Percentiles rank a stretch among this genome's conserved stretches.
Conservation (phyloP, 2,888 invertebrate species). For the Cecidostiba fungosa region DNA sequence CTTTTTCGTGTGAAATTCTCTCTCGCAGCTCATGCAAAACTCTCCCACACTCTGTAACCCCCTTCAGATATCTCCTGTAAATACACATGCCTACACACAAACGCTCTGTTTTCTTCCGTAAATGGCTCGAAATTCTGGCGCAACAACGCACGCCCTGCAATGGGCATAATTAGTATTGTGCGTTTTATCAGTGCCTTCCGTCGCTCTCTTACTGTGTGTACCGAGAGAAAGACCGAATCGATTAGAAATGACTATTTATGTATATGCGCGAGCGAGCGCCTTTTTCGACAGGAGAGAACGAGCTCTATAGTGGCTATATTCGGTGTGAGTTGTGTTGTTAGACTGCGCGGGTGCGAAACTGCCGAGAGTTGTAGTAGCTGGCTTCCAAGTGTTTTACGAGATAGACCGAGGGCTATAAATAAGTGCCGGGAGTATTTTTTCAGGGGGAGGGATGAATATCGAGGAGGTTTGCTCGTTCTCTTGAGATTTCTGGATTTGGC, state of each 20-base stretch:
- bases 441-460: not conserved
- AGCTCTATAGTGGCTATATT: not conserved
- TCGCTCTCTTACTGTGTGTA: not conserved
- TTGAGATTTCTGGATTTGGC: not conserved
- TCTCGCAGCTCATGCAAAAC: not conserved
- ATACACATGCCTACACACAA: not conserved
- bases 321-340: not conserved
- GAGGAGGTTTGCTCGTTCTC: not conserved
- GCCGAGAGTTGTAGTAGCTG: not conserved
- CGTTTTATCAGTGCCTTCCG: conserved; percentile 52
- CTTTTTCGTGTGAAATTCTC: not conserved
- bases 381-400: not conserved
- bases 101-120: not conserved
- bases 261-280: not conserved
- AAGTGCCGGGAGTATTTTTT: not conserved
- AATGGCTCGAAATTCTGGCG: not conserved
- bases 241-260: conserved; percentile 45
- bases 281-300: not conserved
- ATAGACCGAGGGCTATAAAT: not conserved
- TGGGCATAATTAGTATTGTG: conserved; percentile 66
- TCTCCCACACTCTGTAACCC: conserved; percentile 23
- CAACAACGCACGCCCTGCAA: conserved; percentile 60
- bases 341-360: conserved; percentile 11
- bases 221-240: conserved; percentile 1
- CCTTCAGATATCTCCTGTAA: not conserved